phyloP scores from a whole-genome alignment of 2,797 vertebrate genomes.

The Eurystomus glaucurus region DNA sequence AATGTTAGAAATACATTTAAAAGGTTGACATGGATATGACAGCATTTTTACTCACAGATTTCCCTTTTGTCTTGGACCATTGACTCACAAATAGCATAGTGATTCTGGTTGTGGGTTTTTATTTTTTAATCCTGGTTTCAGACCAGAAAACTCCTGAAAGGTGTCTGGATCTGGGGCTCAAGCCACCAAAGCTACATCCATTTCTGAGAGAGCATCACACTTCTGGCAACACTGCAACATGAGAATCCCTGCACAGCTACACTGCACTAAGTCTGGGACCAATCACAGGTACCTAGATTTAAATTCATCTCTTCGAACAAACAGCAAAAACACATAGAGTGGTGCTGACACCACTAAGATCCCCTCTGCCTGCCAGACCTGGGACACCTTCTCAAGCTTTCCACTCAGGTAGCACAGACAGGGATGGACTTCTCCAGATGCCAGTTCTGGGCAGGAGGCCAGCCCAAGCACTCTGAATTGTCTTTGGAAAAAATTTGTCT shows the following conservation, averaged over 20 bases:
- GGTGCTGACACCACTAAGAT: background rate
- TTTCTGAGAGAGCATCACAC: background rate
- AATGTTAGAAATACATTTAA: background rate
- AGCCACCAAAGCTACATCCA: accelerated
- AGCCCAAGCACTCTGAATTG: background rate
- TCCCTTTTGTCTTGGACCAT: background rate
- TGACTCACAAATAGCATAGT: background rate
- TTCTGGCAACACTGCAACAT: background rate
- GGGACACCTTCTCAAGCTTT: background rate
- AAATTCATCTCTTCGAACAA: background rate
- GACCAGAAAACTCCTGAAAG: background rate
- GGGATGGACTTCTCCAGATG: background rate
- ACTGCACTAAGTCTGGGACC: background rate
- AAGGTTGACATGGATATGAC: background rate
- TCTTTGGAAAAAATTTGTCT: slow-evolving; percentile 12
- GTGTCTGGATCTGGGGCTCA: background rate
- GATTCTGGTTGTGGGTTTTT: background rate
- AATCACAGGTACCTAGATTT: background rate
- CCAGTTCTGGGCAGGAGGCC: background rate
- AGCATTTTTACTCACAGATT: background rate
- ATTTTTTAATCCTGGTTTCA: background rate
- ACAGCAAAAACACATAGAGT: background rate
- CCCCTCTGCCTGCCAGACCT: background rate
- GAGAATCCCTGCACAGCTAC: background rate
- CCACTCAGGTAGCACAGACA: background rate